Conservation (phyloP, 2,888 invertebrate species). For the Acanthopleura granulata region DNA sequence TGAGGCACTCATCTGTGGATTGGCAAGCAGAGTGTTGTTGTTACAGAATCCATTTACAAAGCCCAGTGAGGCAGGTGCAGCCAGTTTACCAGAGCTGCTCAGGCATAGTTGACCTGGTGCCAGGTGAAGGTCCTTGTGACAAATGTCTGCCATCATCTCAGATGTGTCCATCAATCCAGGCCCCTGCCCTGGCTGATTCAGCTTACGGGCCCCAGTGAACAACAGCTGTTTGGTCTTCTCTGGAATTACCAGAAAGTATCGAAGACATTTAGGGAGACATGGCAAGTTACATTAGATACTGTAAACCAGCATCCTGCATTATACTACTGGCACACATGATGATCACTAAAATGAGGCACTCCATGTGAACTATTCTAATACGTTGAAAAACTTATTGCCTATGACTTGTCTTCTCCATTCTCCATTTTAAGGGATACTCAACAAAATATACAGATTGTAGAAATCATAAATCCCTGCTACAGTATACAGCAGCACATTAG, state of each 20-base stretch:
- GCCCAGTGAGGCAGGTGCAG: conserved; percentile 19
- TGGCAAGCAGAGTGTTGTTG: background rate
- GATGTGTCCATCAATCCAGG: background rate
- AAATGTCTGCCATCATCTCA: background rate
- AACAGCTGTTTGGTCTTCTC: conserved; percentile 46
- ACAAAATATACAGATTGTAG: too few relatives aligned
- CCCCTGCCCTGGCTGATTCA: background rate
- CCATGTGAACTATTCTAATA: too few relatives aligned
- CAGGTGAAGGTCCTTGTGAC: background rate
- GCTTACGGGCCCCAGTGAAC: conserved; percentile 35
- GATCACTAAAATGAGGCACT: too few relatives aligned
- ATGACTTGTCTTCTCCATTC: too few relatives aligned
- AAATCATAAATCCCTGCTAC: too few relatives aligned
- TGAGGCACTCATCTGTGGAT: background rate
- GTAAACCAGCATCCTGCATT: too few relatives aligned
- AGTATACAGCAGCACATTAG: too few relatives aligned
- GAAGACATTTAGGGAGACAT: too few relatives aligned
- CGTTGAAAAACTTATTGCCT: too few relatives aligned
- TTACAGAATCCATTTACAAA: conserved; percentile 1
- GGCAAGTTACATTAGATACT: too few relatives aligned
- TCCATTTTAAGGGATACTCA: too few relatives aligned
- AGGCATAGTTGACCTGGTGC: conserved; percentile 25
- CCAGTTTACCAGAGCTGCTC: conserved; percentile 26
- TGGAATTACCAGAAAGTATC: conserved; percentile 32
- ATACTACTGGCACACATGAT: too few relatives aligned